These are phyloP conservation scores for Amazonetta brasiliensis DNA, from an alignment of 2,797 vertebrate species.

Conservation along the genomic window DNA sequence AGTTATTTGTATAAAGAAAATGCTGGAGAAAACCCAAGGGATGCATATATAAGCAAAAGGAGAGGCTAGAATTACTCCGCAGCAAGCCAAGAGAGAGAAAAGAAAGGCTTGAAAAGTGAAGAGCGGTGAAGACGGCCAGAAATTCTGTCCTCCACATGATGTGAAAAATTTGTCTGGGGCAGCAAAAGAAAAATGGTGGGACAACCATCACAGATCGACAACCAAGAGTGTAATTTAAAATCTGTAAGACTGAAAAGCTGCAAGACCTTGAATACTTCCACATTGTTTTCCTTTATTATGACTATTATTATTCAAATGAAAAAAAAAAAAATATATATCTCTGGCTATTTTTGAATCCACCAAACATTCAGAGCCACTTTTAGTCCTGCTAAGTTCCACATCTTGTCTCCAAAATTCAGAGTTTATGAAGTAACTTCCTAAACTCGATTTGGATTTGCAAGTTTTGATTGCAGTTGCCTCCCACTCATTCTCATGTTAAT, in stretches of 20 bases:
- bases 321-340: background rate
- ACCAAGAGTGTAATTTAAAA: background rate
- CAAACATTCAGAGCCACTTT: background rate
- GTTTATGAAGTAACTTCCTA: background rate
- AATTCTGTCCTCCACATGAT: constrained; percentile 10
- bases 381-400: background rate
- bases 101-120: background rate
- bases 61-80: constrained; percentile 53
- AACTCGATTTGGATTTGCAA: background rate
- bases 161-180: constrained; percentile 32
- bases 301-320: background rate
- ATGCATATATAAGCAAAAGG: constrained; percentile 51
- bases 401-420: background rate
- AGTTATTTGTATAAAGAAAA: constrained; percentile 70
- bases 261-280: background rate
- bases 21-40: constrained; percentile 57
- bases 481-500: background rate
- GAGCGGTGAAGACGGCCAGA: background rate
- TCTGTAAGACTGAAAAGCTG: background rate
- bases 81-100: constrained; percentile 45
- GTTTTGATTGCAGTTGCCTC: background rate
- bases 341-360: background rate
- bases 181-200: constrained; percentile 22
- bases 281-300: background rate
- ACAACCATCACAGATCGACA: background rate